phyloP scores from a whole-genome alignment of 2,797 vertebrate species.

The Megalops cyprinoides region DNA sequence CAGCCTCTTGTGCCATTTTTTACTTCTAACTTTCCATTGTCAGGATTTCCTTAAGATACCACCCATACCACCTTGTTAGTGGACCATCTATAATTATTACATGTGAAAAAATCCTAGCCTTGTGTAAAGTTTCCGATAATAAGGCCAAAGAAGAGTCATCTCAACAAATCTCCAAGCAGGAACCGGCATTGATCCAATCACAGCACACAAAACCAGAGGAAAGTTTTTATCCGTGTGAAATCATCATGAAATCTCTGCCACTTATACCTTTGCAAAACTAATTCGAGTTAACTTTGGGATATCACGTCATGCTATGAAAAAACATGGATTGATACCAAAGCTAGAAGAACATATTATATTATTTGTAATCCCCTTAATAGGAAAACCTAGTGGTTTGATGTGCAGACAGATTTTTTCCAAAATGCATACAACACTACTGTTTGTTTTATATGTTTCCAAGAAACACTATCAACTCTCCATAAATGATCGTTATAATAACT shows the following conservation, averaged over 20 bases:
- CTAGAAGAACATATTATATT: neutral
- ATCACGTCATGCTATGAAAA: neutral
- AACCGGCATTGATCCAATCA: neutral
- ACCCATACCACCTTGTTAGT: neutral
- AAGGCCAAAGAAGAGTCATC: neutral
- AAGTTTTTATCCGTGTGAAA: neutral
- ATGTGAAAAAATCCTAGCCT: neutral
- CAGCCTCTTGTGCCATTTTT: neutral
- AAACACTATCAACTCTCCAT: neutral
- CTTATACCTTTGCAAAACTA: constrained; percentile 8
- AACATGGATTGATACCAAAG: neutral
- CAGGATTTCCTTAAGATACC: constrained; percentile 6
- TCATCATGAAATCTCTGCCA: neutral
- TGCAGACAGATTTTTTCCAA: neutral
- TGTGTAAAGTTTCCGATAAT: constrained; percentile 10
- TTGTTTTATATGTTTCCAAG: neutral
- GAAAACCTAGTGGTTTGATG: neutral
- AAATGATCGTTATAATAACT: neutral
- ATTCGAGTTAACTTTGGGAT: constrained; percentile 3
- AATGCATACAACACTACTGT: neutral
- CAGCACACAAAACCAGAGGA: neutral
- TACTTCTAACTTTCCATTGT: constrained; percentile 18
- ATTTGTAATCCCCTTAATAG: neutral
- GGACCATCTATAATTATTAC: neutral
- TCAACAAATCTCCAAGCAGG: neutral